phyloP scores from a whole-genome alignment of 2,797 vertebrate genomes.

The Melanotaenia nigrans region DNA sequence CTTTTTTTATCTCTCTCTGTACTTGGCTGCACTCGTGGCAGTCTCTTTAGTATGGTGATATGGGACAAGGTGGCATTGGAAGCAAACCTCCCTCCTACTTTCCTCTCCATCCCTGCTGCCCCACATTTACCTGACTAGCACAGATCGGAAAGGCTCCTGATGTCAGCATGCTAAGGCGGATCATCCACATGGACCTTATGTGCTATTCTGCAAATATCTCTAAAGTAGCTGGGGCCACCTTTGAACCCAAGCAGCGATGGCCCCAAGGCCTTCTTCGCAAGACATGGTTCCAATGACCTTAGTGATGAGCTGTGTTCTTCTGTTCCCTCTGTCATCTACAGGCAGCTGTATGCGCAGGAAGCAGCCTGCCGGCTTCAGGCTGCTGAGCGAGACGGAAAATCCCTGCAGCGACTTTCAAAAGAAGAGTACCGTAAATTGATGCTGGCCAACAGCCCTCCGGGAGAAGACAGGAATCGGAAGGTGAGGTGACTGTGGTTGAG shows the following conservation, averaged over 20 bases:
- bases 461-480: conserved; percentile 88
- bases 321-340: conserved; percentile 67
- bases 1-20: conserved; percentile 43
- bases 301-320: conserved; percentile 54
- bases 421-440: conserved; percentile 93
- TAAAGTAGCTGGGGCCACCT: conserved; percentile 46
- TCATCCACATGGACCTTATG: conserved; percentile 40
- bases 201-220: conserved; percentile 53
- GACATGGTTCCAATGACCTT: conserved; percentile 11
- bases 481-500: conserved; percentile 75
- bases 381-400: conserved; percentile 79
- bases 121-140: conserved; percentile 44
- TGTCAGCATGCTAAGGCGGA: conserved; percentile 60
- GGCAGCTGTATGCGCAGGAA: conserved; percentile 88
- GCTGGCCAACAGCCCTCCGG: conserved; percentile 86
- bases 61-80: conserved; percentile 18
- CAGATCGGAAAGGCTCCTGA: conserved; percentile 43
- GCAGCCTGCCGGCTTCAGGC: conserved; percentile 82
- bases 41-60: conserved; percentile 44
- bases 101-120: conserved; percentile 28
- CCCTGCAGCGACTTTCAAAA: conserved; percentile 88
- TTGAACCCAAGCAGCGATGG: conserved; percentile 40
- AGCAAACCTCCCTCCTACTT: conserved; percentile 17
- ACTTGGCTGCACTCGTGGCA: conserved; percentile 43
- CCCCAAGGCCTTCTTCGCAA: conserved; percentile 28